These are phyloP conservation scores for Terebella lapidaria DNA, from an alignment of 2,888 invertebrate species.

Conservation along the genomic window DNA sequence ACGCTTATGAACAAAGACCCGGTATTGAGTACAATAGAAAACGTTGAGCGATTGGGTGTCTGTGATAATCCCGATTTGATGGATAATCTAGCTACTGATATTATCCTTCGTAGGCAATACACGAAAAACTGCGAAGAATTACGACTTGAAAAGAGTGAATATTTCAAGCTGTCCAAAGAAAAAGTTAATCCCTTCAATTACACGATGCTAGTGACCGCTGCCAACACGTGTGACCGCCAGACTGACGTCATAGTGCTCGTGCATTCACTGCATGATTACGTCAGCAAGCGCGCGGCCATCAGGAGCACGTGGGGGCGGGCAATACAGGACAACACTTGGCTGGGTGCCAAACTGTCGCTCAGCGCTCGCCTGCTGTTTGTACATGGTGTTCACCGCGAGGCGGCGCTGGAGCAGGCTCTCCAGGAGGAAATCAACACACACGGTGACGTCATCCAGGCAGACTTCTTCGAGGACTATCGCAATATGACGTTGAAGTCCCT, in stretches of 20 bases:
- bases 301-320: slow-evolving; percentile 37
- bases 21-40: too few relatives aligned
- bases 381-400: slow-evolving; percentile 16
- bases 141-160: too few relatives aligned
- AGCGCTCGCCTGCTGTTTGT: slow-evolving; percentile 20
- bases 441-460: slow-evolving; percentile 22
- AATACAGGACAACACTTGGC: slow-evolving; percentile 13
- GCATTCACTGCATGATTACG: slow-evolving; percentile 62
- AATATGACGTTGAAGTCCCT: slow-evolving; percentile 29
- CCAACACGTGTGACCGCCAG: slow-evolving; percentile 6
- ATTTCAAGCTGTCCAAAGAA: background rate
- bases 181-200: background rate
- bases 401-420: slow-evolving; percentile 9
- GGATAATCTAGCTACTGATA: too few relatives aligned
- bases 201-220: background rate
- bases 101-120: too few relatives aligned
- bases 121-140: too few relatives aligned
- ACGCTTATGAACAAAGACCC: too few relatives aligned
- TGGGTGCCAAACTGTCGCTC: slow-evolving; percentile 2
- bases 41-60: too few relatives aligned
- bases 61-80: too few relatives aligned
- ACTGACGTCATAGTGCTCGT: slow-evolving; percentile 23
- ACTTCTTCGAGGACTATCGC: slow-evolving; percentile 24
- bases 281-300: slow-evolving; percentile 29
- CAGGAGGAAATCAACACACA: slow-evolving; percentile 11